A percentile compares a stretch with the other conserved stretches of the same genome.
These are phyloP conservation scores for Leptoclinus maculatus DNA, from an alignment of 2,797 vertebrate species.

Conservation along the genomic window DNA sequence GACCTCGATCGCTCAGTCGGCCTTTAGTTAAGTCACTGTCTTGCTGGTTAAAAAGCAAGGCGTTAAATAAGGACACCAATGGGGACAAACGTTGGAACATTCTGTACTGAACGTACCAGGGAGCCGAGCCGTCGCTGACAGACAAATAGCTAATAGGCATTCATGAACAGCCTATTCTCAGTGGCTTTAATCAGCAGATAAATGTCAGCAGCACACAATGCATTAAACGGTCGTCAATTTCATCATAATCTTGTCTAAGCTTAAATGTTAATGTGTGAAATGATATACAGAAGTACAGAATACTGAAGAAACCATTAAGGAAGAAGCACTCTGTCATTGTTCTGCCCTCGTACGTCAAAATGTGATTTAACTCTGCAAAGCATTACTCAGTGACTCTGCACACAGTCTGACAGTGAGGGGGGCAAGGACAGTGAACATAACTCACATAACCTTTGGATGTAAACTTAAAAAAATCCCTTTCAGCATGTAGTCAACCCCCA, in stretches of 20 bases:
- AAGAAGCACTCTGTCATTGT: slow-evolving; percentile 16
- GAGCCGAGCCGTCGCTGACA: neutral
- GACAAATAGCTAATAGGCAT: slow-evolving; percentile 53
- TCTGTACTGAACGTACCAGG: slow-evolving; percentile 29
- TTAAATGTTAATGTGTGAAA: slow-evolving; percentile 31
- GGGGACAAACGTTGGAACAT: slow-evolving; percentile 32
- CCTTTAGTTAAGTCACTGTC: slow-evolving; percentile 42
- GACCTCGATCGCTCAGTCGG: slow-evolving; percentile 27
- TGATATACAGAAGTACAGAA: slow-evolving; percentile 9
- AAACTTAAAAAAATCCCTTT: slow-evolving; percentile 40
- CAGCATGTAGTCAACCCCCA: slow-evolving; percentile 14
- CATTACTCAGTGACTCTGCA: slow-evolving; percentile 33
- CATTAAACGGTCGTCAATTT: slow-evolving; percentile 40
- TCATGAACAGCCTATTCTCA: slow-evolving; percentile 43
- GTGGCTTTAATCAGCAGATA: slow-evolving; percentile 56
- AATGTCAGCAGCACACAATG: slow-evolving; percentile 51
- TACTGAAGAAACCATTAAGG: slow-evolving; percentile 16
- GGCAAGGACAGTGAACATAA: slow-evolving; percentile 24
- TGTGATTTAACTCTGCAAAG: slow-evolving; percentile 32
- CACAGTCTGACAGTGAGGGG: slow-evolving; percentile 32
- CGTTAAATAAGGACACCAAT: slow-evolving; percentile 2
- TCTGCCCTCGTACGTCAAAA: neutral
- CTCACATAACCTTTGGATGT: slow-evolving; percentile 54
- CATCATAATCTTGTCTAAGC: slow-evolving; percentile 3
- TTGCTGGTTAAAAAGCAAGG: slow-evolving; percentile 23